phyloP scores from a whole-genome alignment of 2,113 vertebrate species.

The Sterrhoptilus dennistouni region DNA sequence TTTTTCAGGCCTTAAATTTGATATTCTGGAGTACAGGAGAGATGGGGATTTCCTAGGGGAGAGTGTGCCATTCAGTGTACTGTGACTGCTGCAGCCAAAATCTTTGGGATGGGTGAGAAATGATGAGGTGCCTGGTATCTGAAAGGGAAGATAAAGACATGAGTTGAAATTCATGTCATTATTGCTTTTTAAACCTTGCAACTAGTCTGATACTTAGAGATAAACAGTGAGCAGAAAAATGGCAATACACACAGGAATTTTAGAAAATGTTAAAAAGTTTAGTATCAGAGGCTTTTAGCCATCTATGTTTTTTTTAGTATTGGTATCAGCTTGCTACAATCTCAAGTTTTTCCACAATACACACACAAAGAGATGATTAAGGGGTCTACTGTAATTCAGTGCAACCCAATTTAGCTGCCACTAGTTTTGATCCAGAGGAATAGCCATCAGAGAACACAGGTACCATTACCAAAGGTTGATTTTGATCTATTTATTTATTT shows the following conservation, averaged over 20 bases:
- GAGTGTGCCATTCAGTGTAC: neutral
- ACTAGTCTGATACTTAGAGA: neutral
- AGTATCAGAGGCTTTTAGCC: neutral
- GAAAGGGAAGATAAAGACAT: neutral
- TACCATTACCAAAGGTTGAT: neutral
- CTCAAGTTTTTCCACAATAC: neutral
- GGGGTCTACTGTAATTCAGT: neutral
- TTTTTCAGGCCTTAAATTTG: neutral
- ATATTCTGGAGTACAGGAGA: neutral
- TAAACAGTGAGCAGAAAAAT: neutral
- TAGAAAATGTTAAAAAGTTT: neutral
- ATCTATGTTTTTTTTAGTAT: neutral
- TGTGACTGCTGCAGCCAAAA: slow-evolving; percentile 7
- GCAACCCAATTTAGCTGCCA: neutral
- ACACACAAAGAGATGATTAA: neutral
- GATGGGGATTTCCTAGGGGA: neutral
- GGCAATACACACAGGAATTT: neutral
- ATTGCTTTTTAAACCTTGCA: neutral
- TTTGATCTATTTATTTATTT: neutral
- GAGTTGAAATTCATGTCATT: neutral
- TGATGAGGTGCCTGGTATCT: neutral
- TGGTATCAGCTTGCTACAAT: neutral
- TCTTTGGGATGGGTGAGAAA: neutral
- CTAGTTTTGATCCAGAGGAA: neutral
- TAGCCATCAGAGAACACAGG: neutral